A percentile compares a stretch with the other conserved stretches of the same genome.
Evolutionary conservation across 2,797 vertebrate species (phyloP).

Genomic region (Pseudochromis fuscus): DNA sequence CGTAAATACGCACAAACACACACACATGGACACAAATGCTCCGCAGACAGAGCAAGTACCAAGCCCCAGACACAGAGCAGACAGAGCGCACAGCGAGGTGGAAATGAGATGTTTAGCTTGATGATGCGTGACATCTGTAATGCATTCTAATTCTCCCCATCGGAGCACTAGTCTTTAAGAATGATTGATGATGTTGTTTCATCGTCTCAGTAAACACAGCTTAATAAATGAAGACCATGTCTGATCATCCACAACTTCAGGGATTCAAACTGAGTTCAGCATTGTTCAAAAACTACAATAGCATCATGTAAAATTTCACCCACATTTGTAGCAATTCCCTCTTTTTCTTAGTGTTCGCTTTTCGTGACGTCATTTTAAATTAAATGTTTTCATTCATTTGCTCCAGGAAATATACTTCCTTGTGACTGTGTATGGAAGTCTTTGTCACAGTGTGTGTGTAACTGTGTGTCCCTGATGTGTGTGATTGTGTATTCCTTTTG

Average conservation of each 20-base stretch:
- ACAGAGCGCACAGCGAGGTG: constrained; percentile 77
- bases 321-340: constrained; percentile 6
- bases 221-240: constrained; percentile 81
- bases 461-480: constrained; percentile 21
- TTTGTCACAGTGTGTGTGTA: constrained; percentile 18
- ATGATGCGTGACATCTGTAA: constrained; percentile 86
- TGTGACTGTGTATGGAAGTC: background rate
- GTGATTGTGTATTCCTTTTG: constrained; percentile 37
- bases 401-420: constrained; percentile 4
- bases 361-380: background rate
- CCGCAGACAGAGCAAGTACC: constrained; percentile 57
- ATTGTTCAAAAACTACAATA: constrained; percentile 56
- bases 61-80: constrained; percentile 76
- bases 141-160: constrained; percentile 85
- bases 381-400: constrained; percentile 5
- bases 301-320: constrained; percentile 35
- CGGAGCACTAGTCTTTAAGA: constrained; percentile 84
- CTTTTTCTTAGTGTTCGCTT: constrained; percentile 10
- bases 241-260: constrained; percentile 66
- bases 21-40: constrained; percentile 49
- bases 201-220: constrained; percentile 83
- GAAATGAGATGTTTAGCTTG: constrained; percentile 85
- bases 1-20: constrained; percentile 71
- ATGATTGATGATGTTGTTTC: constrained; percentile 85
- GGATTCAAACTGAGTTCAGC: constrained; percentile 56